Percentiles rank a stretch among this genome's conserved stretches.
phyloP scores from a whole-genome alignment of 2,797 vertebrate genomes.

The Coilia nasus region DNA sequence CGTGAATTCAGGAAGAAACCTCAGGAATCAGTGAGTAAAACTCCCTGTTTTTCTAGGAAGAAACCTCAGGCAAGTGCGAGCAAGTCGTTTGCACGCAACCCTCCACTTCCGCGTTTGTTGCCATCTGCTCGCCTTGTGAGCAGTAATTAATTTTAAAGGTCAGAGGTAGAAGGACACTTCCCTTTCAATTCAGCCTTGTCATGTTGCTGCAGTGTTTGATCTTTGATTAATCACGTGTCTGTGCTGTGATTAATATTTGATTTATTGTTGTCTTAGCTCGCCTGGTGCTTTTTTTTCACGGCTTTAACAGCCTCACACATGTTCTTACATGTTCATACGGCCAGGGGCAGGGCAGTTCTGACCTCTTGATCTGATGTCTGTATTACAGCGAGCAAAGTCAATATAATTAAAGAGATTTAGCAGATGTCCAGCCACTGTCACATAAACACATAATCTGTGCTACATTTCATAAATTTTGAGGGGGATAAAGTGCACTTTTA shows the following conservation, averaged over 20 bases:
- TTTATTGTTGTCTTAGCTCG: not conserved
- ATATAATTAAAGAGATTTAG: slow-evolving; percentile 6
- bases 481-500: not conserved
- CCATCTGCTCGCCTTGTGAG: not conserved
- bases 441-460: not conserved
- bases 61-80: too few species aligned
- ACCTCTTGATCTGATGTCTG: not conserved
- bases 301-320: not conserved
- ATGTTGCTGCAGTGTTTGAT: not conserved
- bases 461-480: not conserved
- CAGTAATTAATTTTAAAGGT: not conserved
- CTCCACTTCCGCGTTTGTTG: not conserved
- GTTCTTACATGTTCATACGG: not conserved
- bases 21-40: too few species aligned
- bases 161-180: not conserved
- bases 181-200: not conserved
- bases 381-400: not conserved
- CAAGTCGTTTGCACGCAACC: not conserved
- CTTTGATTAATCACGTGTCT: not conserved
- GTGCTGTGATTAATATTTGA: not conserved
- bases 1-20: too few species aligned
- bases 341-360: not conserved
- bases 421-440: not conserved
- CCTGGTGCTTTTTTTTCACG: not conserved
- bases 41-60: too few species aligned